Percentiles rank a stretch among this genome's conserved stretches.
Conservation (phyloP, 2,113 vertebrate genomes). For the Petrocephalus zakoni region DNA sequence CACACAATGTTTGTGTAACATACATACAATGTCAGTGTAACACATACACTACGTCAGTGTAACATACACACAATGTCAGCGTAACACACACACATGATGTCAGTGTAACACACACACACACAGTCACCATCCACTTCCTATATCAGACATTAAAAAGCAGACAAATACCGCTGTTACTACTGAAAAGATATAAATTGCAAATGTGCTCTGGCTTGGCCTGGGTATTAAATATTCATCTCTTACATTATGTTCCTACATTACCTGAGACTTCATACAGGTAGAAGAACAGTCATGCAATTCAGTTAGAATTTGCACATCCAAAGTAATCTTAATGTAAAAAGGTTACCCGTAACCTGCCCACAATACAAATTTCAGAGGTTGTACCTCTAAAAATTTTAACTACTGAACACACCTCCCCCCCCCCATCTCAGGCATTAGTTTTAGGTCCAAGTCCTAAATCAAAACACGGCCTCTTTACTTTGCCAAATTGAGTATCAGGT, state of each 20-base stretch:
- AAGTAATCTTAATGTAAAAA: not conserved
- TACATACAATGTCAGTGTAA: too few relatives aligned
- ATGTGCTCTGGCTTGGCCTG: not conserved
- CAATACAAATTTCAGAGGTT: not conserved
- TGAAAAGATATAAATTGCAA: not conserved
- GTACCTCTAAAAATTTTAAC: not conserved
- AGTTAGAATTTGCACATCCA: not conserved
- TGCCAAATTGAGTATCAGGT: not conserved
- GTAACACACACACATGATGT: too few relatives aligned
- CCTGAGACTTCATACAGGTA: not conserved
- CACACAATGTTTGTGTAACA: too few relatives aligned
- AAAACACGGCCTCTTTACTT: not conserved
- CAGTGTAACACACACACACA: not conserved
- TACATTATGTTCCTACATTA: not conserved
- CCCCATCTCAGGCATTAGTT: not conserved
- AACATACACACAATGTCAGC: too few relatives aligned
- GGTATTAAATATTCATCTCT: not conserved
- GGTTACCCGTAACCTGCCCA: not conserved
- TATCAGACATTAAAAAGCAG: not conserved
- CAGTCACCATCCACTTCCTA: not conserved
- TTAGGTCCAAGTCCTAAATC: not conserved
- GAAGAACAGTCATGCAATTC: not conserved
- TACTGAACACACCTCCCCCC: not conserved
- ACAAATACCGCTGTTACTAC: not conserved
- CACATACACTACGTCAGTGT: too few relatives aligned